phyloP scores from a whole-genome alignment of 2,888 invertebrate species.

The Auanema sp. region DNA sequence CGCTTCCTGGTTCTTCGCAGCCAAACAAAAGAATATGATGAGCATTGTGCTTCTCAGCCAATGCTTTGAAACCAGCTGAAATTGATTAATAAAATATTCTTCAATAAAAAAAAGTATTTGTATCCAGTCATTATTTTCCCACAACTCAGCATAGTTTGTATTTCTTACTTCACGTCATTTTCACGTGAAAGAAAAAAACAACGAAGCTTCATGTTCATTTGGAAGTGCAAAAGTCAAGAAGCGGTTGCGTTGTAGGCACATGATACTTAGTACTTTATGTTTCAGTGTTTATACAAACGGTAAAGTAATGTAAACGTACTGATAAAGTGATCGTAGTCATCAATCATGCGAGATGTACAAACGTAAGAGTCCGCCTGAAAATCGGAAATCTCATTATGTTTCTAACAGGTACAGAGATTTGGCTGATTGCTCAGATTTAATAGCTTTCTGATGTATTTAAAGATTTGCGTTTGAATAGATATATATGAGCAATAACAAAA shows the following conservation, averaged over 20 bases:
- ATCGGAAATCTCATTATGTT: no score
- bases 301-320: slow-evolving; percentile 69
- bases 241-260: neutral
- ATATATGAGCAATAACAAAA: no score
- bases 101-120: slow-evolving; percentile 9
- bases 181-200: neutral
- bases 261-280: slow-evolving; percentile 6
- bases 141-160: neutral
- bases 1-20: slow-evolving; percentile 78
- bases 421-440: no score
- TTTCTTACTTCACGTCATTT: no score
- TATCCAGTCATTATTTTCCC: neutral
- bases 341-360: slow-evolving; percentile 84
- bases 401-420: no score
- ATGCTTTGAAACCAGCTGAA: slow-evolving; percentile 86
- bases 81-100: slow-evolving; percentile 39
- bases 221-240: no score
- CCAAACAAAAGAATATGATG: slow-evolving; percentile 93
- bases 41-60: slow-evolving; percentile 84
- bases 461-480: no score
- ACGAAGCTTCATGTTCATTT: no score
- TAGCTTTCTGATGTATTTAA: neutral
- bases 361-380: slow-evolving; percentile 87
- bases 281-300: neutral
- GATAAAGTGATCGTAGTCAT: slow-evolving; percentile 81